Conservation (phyloP, 1,140 invertebrate species). For the Caerostris extrusa region DNA sequence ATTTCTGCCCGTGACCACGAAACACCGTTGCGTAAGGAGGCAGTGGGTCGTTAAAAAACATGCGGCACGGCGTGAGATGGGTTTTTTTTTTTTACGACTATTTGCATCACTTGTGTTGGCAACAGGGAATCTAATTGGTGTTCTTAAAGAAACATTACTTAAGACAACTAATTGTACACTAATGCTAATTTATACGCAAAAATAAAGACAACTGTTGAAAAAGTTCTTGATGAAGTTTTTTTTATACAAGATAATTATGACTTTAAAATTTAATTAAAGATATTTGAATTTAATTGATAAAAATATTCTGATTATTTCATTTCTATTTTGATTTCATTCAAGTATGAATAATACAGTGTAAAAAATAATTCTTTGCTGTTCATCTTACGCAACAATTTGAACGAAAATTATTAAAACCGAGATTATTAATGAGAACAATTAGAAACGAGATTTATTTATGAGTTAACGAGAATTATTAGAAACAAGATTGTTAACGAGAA, state of each 20-base stretch:
- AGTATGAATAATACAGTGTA: too few relatives aligned
- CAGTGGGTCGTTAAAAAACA: neutral
- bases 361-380: too few relatives aligned
- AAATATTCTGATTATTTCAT: too few relatives aligned
- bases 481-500: too few relatives aligned
- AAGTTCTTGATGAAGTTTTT: neutral
- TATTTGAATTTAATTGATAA: neutral
- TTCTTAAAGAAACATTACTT: neutral
- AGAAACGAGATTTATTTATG: too few relatives aligned
- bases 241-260: neutral
- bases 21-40: constrained; percentile 11
- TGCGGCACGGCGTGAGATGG: neutral
- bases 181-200: too few relatives aligned
- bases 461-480: too few relatives aligned
- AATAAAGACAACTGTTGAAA: neutral
- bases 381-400: too few relatives aligned
- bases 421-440: too few relatives aligned
- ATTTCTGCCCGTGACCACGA: constrained; percentile 9
- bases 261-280: neutral
- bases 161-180: neutral
- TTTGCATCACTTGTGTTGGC: constrained; percentile 14
- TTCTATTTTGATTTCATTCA: too few relatives aligned
- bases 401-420: too few relatives aligned
- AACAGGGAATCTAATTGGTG: neutral
- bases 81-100: neutral